Base-by-base conservation (phyloP, 2,113 vertebrate species). In the Todiramphus chloris region DNA sequence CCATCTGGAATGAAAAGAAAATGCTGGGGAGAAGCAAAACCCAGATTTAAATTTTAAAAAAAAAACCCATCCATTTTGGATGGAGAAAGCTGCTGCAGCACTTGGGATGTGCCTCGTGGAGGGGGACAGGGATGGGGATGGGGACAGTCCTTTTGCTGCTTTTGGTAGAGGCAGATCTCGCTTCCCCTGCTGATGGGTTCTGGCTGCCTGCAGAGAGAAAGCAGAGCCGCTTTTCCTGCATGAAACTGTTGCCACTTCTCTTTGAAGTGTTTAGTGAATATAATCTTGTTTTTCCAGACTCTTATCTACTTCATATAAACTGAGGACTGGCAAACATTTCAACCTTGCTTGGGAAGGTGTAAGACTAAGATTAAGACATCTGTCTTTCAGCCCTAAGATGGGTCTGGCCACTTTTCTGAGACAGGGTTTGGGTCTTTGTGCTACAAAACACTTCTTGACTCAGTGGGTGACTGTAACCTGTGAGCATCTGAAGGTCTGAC, bases 221-320 rank as follows among this genome's bases (percentile, higher is more conserved):
- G 77, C 41, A 94, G 75, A 43, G 73, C 23, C 44, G 59, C 9
- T 23, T 80, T 81, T 86, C 44, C 62, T 76, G 59, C 43, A 11
- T 16, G 33, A 41, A 95, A 28, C 33, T 53, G 7, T 50, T 79
- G 37, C 59, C 15, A 14, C 48, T 72, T 33, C 53, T n/a, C 75
- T 95, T 89, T 90, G 75, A 91, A 93, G 81, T 59, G 23, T 72
- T 89, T 56, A 39, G 62, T 50, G 67, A 93, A 88, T 31, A 60
- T 69, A 93, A 96, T 93, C 94, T 91, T 79, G 84, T 82, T 96
- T 94, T 89, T 74, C 72, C 96, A 96, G 92, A 28, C 81, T 69
- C 78, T 90, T 79, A 83, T 75, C 81, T 92, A 50, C 85, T 41
- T 86, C 6, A 1, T n/a, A 33, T 70, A 79, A 78, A 90, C 43